Evolutionary conservation across 2,113 vertebrate genomes (phyloP), one percentile per base, ranked within the genome.

Genomic region (Zosterops japonicus): DNA sequence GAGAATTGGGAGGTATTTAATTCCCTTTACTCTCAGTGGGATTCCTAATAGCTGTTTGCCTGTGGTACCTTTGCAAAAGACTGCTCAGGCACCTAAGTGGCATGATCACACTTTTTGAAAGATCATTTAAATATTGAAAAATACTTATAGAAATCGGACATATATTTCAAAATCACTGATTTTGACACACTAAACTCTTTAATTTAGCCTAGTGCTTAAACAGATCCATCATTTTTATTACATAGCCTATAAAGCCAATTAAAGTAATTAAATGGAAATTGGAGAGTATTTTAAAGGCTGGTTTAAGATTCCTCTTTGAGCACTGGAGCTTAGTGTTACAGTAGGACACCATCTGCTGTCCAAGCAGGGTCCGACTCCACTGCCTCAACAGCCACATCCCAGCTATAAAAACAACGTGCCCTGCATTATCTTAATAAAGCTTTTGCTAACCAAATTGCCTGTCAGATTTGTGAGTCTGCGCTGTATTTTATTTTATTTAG

Each of bases 291-390:
- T 93, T 94, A 83, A 89, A 83, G 59, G 67, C 77, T 76, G 61
- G 41, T 95, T 92, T 92, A 95, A 92, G 61, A 72, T 80, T 92
- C 55, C 31, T 95, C 25, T 77, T 31, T 24, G 77, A 61, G 67
- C 65, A 20, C 16, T 2, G 53, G 16, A 68, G 74, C 59, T 75
- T 78, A 91, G 65, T 36, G 74, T 96, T 95, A 95, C 94, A 59
- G 95, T 94, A 96, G 93, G 93, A 96, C 94, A 96, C 96, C 97
- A 96, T 97, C 96, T 97, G 96, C 93, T 97, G 95, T 96, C 78
- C 95, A 95, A 93, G 71, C 5, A 8, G 78, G 41, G 95, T 88
- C 93, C 0, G 4, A 52, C 95, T 86, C 67, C 11, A 0, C 71
- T 56, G 71, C 25, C 79, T 95, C 70, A 21, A 28, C 77, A 87